Base-by-base conservation (phyloP, 2,113 vertebrate genomes). In the Natator depressus region DNA sequence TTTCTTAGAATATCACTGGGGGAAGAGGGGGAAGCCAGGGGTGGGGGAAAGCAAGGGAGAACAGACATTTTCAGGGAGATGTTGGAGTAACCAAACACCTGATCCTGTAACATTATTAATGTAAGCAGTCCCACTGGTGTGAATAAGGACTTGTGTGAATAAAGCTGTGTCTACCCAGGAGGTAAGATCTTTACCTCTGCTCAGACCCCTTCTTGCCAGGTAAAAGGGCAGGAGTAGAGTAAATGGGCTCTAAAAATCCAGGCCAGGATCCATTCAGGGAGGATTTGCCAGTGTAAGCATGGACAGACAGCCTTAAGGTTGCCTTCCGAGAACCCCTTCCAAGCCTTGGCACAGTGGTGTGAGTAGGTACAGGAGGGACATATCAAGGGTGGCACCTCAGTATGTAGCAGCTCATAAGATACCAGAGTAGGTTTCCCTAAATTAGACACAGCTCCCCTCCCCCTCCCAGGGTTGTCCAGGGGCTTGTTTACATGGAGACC, bases 271-370 rank as follows among this genome's bases (percentile, higher is more conserved):
- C 88, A 94, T 79, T 50, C 46, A 80, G 57, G 72, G 83, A 90
- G 55, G 46, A 92, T 87, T 78, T 92, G 79, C 92, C 92, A 89
- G 84, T 69, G 53, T 55, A 79, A 89, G 87, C 95, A 94, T 69
- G 8, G 25, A 95, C 54, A 91, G 82, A 85, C 85, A 84, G 35
- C n/a, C 53, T 20, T 50, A 89, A 90, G 50, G 42, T 42, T 84
- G 85, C 27, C 49, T 89, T 62, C 29, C 31, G 27, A 31, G 29
- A 31, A 14, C 27, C 29, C 59, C 62, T 65, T 65, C 31, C 31
- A 65, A 35, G 16, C 31, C 14, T 31, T 65, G 31, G 31, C 29
- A 35, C 9, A 35, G 62, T 35, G 62, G 31, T 31, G 29, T 35
- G 14, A 65, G 13, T 65, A 65, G 14, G 31, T 35, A 65, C 62